A percentile compares a stretch with the other conserved stretches of the same genome.
phyloP scores from a whole-genome alignment of 2,888 invertebrate species.

The Myopa tessellatipennis region DNA sequence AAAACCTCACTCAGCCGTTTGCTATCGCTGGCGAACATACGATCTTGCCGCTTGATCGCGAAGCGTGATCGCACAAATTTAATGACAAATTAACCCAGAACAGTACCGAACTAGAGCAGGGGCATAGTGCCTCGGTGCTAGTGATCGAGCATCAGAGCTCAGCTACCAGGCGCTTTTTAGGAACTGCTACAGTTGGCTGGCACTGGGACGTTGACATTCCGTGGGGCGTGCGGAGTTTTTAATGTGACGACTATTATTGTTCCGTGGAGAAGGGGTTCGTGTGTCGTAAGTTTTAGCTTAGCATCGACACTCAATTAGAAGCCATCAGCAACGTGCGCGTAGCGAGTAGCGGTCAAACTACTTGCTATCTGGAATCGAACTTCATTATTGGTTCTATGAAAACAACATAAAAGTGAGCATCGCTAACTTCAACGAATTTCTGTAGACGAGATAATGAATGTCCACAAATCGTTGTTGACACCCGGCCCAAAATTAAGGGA shows the following conservation, averaged over 20 bases:
- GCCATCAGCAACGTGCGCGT: neutral
- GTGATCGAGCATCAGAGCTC: neutral
- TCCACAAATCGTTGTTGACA: no score
- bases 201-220: conserved; percentile 29
- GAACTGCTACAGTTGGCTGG: neutral
- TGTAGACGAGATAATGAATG: no score
- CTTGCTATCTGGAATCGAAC: neutral
- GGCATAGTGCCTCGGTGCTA: neutral
- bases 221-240: conserved; percentile 37
- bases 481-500: no score
- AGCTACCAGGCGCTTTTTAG: neutral
- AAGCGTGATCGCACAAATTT: conserved; percentile 25
- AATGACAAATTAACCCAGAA: conserved; percentile 24
- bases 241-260: conserved; percentile 45
- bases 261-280: neutral
- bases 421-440: no score
- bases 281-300: neutral
- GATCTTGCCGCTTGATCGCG: conserved; percentile 5
- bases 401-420: no score
- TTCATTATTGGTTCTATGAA: no score
- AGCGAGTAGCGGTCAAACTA: neutral
- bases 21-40: neutral
- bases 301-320: neutral
- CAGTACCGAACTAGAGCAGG: neutral
- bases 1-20: neutral